A percentile compares a stretch with the other conserved stretches of the same genome.
phyloP scores from a whole-genome alignment of 2,888 invertebrate genomes.

The Pachycephus smyrnensis region DNA sequence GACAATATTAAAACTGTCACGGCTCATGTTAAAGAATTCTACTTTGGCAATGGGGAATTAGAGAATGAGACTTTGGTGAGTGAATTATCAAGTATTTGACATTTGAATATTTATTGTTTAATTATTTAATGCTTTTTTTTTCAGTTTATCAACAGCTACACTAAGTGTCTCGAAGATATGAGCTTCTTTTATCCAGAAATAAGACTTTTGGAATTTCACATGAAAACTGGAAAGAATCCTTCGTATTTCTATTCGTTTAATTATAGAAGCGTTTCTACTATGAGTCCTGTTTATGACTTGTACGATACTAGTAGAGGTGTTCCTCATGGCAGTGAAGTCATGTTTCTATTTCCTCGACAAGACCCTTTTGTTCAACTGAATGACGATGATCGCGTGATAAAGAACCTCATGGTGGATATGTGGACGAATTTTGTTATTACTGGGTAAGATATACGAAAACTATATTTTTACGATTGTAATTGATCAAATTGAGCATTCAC shows the following conservation, averaged over 20 bases:
- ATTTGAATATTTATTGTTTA: not conserved
- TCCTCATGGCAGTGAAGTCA: not conserved
- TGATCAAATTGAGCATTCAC: conserved; percentile 14
- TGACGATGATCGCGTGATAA: conserved; percentile 47
- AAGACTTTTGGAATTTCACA: not conserved
- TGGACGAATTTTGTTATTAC: conserved; percentile 64
- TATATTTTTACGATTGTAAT: conserved; percentile 2
- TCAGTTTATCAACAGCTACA: conserved; percentile 25
- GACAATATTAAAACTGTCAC: not conserved
- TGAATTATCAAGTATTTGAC: not conserved
- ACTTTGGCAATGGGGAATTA: not conserved
- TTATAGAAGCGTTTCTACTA: not conserved
- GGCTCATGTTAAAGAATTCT: not conserved
- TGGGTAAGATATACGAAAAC: conserved; percentile 32
- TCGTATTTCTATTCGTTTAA: not conserved
- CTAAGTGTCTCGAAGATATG: not conserved
- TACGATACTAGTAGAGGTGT: not conserved
- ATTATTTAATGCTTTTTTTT: conserved; percentile 7
- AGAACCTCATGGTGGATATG: conserved; percentile 58
- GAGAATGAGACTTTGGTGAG: not conserved
- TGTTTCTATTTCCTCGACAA: not conserved
- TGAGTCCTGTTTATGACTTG: not conserved
- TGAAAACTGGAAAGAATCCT: not conserved
- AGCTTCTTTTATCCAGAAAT: conserved; percentile 5
- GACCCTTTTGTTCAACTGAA: conserved; percentile 26